Conservation (phyloP, 2,888 invertebrate genomes). For the Cataglyphis albicans region DNA sequence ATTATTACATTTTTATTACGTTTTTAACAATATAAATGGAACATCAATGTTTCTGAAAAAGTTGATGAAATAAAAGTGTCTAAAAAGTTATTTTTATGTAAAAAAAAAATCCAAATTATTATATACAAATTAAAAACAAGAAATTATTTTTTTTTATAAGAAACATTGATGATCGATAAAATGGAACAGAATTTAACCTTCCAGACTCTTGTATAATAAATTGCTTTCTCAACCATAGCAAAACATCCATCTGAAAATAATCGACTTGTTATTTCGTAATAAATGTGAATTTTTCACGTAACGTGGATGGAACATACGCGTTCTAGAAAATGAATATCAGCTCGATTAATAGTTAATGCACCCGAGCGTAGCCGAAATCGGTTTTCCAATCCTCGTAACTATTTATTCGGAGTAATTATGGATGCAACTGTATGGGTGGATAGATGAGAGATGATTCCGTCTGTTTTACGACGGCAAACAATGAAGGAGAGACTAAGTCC, state of each 20-base stretch:
- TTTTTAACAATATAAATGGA: background rate
- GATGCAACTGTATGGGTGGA: slow-evolving; percentile 20
- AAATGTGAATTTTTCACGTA: background rate
- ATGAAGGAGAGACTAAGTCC: slow-evolving; percentile 22
- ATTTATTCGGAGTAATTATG: slow-evolving; percentile 51
- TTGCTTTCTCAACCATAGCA: background rate
- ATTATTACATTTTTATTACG: background rate
- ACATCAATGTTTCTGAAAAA: background rate
- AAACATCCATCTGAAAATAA: slow-evolving; percentile 1
- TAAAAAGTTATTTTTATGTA: background rate
- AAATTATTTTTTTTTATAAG: background rate
- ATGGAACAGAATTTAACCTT: background rate
- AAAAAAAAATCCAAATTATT: background rate
- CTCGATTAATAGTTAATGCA: slow-evolving; percentile 26
- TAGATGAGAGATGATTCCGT: slow-evolving; percentile 23
- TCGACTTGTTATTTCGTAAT: background rate
- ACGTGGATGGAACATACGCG: background rate
- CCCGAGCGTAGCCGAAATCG: background rate
- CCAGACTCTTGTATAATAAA: background rate
- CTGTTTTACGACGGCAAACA: slow-evolving; percentile 50
- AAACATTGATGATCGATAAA: background rate
- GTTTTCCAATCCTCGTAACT: slow-evolving; percentile 19
- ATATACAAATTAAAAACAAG: background rate
- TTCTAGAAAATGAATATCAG: background rate
- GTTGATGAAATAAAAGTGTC: background rate